Conservation (phyloP, 2,113 vertebrate species). For the Sorex fumeus region DNA sequence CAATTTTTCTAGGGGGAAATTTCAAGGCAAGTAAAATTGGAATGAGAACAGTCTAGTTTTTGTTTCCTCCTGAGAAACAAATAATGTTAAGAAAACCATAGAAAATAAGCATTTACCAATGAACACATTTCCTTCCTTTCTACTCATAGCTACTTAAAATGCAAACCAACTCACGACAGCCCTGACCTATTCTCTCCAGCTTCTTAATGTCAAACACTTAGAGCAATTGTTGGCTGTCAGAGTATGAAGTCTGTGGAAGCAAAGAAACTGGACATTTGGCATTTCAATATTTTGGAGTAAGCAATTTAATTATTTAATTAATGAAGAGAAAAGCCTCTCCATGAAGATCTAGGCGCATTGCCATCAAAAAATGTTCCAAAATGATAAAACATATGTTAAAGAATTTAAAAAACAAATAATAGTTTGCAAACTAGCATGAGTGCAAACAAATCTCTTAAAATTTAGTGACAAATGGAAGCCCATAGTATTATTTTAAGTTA, state of each 20-base stretch:
- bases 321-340: slow-evolving; percentile 49
- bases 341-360: slow-evolving; percentile 13
- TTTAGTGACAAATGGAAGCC: slow-evolving; percentile 47
- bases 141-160: slow-evolving; percentile 70
- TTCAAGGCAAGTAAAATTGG: slow-evolving; percentile 1
- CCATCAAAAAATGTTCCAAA: slow-evolving; percentile 54
- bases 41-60: slow-evolving; percentile 55
- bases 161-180: slow-evolving; percentile 60
- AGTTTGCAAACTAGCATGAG: slow-evolving; percentile 13
- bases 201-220: slow-evolving; percentile 81
- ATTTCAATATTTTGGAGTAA: slow-evolving; percentile 76
- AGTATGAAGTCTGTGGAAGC: slow-evolving; percentile 47
- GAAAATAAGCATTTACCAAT: slow-evolving; percentile 57
- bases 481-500: background rate
- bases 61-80: slow-evolving; percentile 59
- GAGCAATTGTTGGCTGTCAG: slow-evolving; percentile 75
- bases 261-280: slow-evolving; percentile 72
- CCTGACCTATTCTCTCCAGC: slow-evolving; percentile 76
- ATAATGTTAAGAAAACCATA: slow-evolving; percentile 4
- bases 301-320: slow-evolving; percentile 81
- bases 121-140: background rate
- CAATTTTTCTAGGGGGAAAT: slow-evolving; percentile 13
- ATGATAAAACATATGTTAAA: slow-evolving; percentile 40
- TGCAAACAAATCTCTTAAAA: slow-evolving; percentile 44
- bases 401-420: background rate